Evolutionary conservation across 1,140 invertebrate genomes (phyloP), one percentile per base, ranked within the genome.

Genomic region (Drosophila bipectinata): DNA sequence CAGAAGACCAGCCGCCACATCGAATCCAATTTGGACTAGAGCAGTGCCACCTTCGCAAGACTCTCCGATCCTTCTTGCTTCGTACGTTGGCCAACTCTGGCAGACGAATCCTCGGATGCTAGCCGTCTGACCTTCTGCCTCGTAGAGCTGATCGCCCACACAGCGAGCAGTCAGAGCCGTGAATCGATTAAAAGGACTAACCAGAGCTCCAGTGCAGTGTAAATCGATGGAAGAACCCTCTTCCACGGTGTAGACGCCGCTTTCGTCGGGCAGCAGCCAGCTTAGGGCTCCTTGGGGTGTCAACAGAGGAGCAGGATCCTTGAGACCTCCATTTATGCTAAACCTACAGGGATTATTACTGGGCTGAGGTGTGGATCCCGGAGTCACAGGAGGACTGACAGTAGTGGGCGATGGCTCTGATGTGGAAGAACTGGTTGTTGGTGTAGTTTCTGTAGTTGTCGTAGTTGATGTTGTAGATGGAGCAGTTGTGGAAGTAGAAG

Each of bases 241-340:
- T 1, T 81, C 63, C 0, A 90, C 14, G 6, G 15, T 62, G 7
- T 85, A 90, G 9, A 34, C 4, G 0, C 85, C 85, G 9, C 28
- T 18, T 28, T 74, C 68, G n/a, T 81, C 49, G 8, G 85, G 71
- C 9, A 69, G 6, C 15, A 89, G 45, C 79, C 85, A 88, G 18
- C 68, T 88, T 0, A 88, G 68, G 8, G 63, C 68, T 21, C 72
- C 79, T 9, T 71, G 47, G 2, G 75, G 68, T 0, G 74, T 85
- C 8, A 91, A 74, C 1, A 91, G 15, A 4, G 90, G 90, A 14
- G 81, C 76, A 5, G 90, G 90, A 69, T 91, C 78, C 5, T 54
- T 82, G 0, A 91, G 59, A 53, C 71, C 87, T 0, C 77, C 83
- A 48, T 82, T 90, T 0, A 78, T 51, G 10, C 26, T 81, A 15